Base-by-base conservation (phyloP, 1,140 invertebrate genomes). In the Drosophila subpulchrella region DNA sequence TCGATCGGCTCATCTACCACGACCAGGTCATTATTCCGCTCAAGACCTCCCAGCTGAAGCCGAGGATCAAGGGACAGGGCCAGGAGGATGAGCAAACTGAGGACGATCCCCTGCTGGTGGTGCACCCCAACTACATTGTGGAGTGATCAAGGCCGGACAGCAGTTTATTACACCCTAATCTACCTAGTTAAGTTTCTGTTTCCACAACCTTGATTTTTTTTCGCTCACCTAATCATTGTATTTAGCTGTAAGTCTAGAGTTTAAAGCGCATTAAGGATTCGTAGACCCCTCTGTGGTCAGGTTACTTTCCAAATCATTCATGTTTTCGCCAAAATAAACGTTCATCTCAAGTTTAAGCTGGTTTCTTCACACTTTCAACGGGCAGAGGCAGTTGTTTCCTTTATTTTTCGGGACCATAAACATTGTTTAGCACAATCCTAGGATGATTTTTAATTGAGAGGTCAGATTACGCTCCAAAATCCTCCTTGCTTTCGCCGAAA, bases 121-220 rank as follows among this genome's bases (percentile, higher is more conserved):
- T 99, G 2, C 98, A 99, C 95, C 98, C 98, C 1, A 99, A 99
- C 93, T 99, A 99, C 92, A 95, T 98, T 48, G 94, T 97, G 48
- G 97, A 98, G 47, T 92, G 24, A 44, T 3, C 38, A 38, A 2
- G 12, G 10, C 39, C 11, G 12, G 32, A 42, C 62, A 32, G 7
- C 47, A 39, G 24, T 15, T 51, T 32, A 53, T 41, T 38, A 60
- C 13, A 15, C 34, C n/a, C 27, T 32, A 12, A 42, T 32, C 20
- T 32, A 63, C 1, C 17, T 67, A 8, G 32, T 47, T 27, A 38
- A 48, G 53, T 44, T 47, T 46, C 12, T 57, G 53, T 65, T 65
- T 58, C 42, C 53, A 10, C 50, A 12, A 17, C 11, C 24, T 34
- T n/a, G 24, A 11, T 27, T 41, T 70, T 67, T 67, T 63, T 34